These are phyloP conservation scores for Perccottus glenii DNA, from an alignment of 2,113 vertebrate species.

Conservation along the genomic window DNA sequence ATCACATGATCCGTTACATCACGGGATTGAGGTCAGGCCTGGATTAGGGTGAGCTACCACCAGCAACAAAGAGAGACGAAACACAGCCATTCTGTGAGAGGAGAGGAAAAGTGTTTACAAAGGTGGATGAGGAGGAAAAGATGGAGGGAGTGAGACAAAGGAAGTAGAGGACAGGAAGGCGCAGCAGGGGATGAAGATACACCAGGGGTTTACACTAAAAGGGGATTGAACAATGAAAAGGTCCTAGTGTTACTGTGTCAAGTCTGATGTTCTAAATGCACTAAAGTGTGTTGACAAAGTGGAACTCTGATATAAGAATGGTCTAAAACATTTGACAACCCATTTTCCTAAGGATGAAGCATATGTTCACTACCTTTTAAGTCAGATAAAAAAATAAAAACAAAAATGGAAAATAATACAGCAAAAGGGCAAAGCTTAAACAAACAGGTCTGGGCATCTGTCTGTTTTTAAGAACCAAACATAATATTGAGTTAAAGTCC, in stretches of 20 bases:
- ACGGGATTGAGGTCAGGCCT: conserved; percentile 75
- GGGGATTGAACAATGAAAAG: conserved; percentile 34
- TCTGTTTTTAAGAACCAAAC: too few relatives aligned
- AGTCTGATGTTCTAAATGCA: conserved; percentile 27
- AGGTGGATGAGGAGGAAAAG: conserved; percentile 27
- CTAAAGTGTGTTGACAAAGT: conserved; percentile 22
- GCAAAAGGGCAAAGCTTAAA: conserved; percentile 29
- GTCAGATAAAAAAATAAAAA: conserved; percentile 12
- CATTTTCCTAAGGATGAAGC: neutral
- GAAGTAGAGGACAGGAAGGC: conserved; percentile 7
- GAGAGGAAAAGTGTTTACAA: conserved; percentile 51
- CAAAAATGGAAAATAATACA: neutral
- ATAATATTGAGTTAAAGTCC: too few relatives aligned
- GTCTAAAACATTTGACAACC: neutral
- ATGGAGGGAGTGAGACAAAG: conserved; percentile 46
- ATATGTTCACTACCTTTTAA: neutral
- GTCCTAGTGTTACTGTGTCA: neutral
- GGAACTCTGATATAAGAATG: neutral
- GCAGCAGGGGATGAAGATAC: conserved; percentile 16
- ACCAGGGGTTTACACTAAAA: conserved; percentile 43
- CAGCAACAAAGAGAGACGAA: conserved; percentile 51
- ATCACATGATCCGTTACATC: conserved; percentile 78
- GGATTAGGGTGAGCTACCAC: conserved; percentile 75
- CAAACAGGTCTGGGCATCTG: neutral
- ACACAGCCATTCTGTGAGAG: conserved; percentile 69